A percentile compares a stretch with the other conserved stretches of the same genome.
These are phyloP conservation scores for Axea sp. DNA, from an alignment of 2,888 invertebrate genomes.

Conservation along the genomic window DNA sequence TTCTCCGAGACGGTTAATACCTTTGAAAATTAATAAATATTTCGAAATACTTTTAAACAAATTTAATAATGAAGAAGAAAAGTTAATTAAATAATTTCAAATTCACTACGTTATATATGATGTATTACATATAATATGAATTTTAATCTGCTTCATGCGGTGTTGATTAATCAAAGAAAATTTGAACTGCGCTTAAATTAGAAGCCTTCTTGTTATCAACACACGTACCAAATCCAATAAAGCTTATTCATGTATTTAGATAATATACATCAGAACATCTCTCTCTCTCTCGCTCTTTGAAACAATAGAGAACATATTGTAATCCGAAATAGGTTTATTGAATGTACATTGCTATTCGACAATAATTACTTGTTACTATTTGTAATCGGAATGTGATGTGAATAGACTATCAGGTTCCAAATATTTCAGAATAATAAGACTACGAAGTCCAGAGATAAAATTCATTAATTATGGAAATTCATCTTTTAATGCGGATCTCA, in stretches of 20 bases:
- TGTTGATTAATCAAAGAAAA: slow-evolving; percentile 30
- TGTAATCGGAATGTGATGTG: slow-evolving; percentile 24
- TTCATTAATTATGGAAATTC: no score
- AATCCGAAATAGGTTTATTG: slow-evolving; percentile 39
- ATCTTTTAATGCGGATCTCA: no score
- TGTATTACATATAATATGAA: no score
- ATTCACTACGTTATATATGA: no score
- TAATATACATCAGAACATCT: slow-evolving; percentile 24
- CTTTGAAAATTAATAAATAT: no score
- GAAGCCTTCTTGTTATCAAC: slow-evolving; percentile 21
- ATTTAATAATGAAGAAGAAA: no score
- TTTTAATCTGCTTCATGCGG: no score
- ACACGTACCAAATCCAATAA: slow-evolving; percentile 27
- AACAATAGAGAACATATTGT: slow-evolving; percentile 42
- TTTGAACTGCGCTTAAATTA: background rate
- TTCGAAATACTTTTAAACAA: no score
- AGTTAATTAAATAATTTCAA: no score
- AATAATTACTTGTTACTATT: slow-evolving; percentile 48
- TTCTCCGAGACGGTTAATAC: no score
- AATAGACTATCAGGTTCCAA: background rate
- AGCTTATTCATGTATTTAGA: slow-evolving; percentile 42
- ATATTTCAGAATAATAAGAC: slow-evolving; percentile 4
- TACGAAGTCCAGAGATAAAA: no score
- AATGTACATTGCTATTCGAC: slow-evolving; percentile 26
- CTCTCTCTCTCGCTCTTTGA: no score